Evolutionary conservation across 2,113 vertebrate genomes (phyloP), one percentile per base, ranked within the genome.

Genomic region (Cheilinus undulatus): DNA sequence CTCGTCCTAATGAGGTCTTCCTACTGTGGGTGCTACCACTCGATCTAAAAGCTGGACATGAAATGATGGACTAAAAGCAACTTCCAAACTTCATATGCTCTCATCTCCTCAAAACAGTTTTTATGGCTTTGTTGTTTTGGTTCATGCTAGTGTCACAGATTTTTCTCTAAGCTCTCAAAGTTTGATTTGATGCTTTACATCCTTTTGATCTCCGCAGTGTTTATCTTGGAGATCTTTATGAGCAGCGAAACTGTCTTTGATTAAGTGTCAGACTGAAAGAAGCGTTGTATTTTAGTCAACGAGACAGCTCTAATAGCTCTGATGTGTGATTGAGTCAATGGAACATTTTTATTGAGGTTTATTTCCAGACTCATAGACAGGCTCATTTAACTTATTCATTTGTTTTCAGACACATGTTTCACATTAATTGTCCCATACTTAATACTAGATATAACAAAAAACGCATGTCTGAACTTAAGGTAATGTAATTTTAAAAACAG

Each of bases 371-470:
- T 46, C 54, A 28, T 59, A 72, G 67, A 75, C 30, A 36, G 24
- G n/a, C 32, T 52, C 23, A 13, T 24, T 59, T n/a, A n/a, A n/a
- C n/a, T 36, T 57, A 38, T 45, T 27, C n/a, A 20, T 43, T 80
- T 53, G 76, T 60, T 63, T 57, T 32, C 38, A 27, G 7, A 64
- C 57, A 73, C 38, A 7, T 83, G 81, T 52, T 75, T 79, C 7
- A 7, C 27, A 9, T 84, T 54, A 63, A 52, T 69, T 69, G 20
- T 42, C 64, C 56, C 27, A 80, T 63, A 13, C 34, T 60, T 60
- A 63, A 52, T 70, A 6, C 12, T 5, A 50, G 28, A 36, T 58
- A 58, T 67, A 8, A 82, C 70, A 26, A 11, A 3, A 67, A 81
- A 59, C 57, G 43, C n/a, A 75, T 71, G 66, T 71, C 7, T 63